Base-by-base conservation (phyloP, 2,113 vertebrate species). In the Megaceryle torquata region DNA sequence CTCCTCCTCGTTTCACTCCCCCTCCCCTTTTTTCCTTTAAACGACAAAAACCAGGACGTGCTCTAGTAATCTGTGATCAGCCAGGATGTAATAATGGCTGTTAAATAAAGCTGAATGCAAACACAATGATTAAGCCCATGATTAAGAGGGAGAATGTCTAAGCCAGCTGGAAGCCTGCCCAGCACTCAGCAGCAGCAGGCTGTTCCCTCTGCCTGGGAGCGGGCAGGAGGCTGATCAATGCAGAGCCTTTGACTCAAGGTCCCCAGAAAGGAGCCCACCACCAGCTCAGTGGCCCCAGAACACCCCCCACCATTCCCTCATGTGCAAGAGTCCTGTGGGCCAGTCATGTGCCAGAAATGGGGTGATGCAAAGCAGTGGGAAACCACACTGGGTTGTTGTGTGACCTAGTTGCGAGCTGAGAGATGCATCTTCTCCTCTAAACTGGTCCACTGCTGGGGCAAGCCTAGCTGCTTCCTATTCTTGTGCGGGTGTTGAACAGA, bases 401-500 rank as follows among this genome's bases (percentile, higher is more conserved):
- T 13, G 64, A 16, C 43, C 41, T 89, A 77, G 35, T 10, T 79
- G 50, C 57, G 29, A n/a, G 18, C 1, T 25, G 35, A 10, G 56
- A 14, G 20, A 20, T 33, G 29, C 6, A 3, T 43, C 50, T 71
- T 87, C 80, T 64, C 57, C 61, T 70, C 39, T 31, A 2, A 25
- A n/a, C 6, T 57, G 39, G 37, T 50, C 79, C 35, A 75, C 3
- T 15, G 41, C 85, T 35, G 35, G 28, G 90, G 83, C 22, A 92
- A 59, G 2, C 21, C 10, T 15, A 89, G 4, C 1, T 26, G 4
- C 74, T 98, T 98, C 61, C 71, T 93, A 39, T 61, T 89, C 76
- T 98, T 98, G 15, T 97, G 75, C 0, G 98, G 98, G 88, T 99
- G 98, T 72, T 99, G 99, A 74, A 94, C 93, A 12, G 88, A 4